Evolutionary conservation across 2,113 vertebrate species (phyloP).

Genomic region (Ciconia maguari): DNA sequence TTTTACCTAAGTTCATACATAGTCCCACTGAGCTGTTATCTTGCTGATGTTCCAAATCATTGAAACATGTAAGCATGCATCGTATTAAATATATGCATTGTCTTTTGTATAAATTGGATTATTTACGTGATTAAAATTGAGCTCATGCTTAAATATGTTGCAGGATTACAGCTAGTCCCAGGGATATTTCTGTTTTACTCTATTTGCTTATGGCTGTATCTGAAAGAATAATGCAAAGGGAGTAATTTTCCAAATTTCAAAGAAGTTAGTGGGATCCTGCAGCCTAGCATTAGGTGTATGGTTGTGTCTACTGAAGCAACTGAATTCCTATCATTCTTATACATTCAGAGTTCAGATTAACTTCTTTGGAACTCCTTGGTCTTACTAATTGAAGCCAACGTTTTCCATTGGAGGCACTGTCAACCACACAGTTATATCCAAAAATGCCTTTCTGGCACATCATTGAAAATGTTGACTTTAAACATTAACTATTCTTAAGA

Average conservation of each 20-base stretch:
- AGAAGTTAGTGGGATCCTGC: background rate
- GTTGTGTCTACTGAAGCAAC: background rate
- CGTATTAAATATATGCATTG: background rate
- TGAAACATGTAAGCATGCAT: background rate
- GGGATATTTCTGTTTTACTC: background rate
- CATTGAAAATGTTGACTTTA: background rate
- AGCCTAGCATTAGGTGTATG: accelerated
- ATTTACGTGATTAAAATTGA: background rate
- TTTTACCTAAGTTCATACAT: background rate
- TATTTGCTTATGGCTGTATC: background rate
- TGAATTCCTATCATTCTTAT: background rate
- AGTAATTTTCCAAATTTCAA: background rate
- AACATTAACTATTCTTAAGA: background rate
- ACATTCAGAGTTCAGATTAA: background rate
- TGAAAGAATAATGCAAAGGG: background rate
- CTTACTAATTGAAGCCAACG: accelerated
- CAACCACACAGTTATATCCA: background rate
- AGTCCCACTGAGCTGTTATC: background rate
- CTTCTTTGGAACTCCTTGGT: background rate
- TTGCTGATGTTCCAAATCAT: background rate
- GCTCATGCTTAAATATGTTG: background rate
- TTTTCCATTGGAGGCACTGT: background rate
- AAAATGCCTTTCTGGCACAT: background rate
- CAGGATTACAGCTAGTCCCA: background rate
- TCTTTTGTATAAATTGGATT: background rate